Evolutionary conservation across 2,113 vertebrate species (phyloP), one percentile per base, ranked within the genome.

Genomic region (Corapipo altera): DNA sequence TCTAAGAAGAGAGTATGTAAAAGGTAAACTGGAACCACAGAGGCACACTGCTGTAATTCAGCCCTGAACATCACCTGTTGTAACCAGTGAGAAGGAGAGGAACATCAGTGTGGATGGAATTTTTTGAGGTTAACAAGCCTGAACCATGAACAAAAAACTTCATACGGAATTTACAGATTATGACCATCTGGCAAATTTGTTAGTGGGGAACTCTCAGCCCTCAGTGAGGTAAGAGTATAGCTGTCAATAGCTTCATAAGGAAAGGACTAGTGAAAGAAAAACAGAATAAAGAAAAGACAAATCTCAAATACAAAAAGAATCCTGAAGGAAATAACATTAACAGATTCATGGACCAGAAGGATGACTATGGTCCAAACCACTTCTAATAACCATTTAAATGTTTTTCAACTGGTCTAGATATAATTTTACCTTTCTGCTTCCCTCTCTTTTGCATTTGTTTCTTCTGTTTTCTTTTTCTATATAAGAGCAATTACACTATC

Each of bases 101-200:
- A 77, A 59, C 23, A 18, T 35, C 66, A 69, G 7, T 9, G 39
- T 69, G 33, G 7, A 43, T 59, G 9, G 44, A 11, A 73, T 11
- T 9, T 78, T 87, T 18, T 17, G 21, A 59, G 20, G 67, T 48
- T 67, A 78, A 14, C 35, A 85, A 13, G 1, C 62, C 43, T 81
- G 55, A 83, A 57, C 16, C n/a, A 72, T 11, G 15, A 73, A 57
- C 19, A 76, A 49, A 77, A 90, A 43, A 2, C 7, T 93, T 70
- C 44, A 54, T 51, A 54, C 62, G 77, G 55, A 95, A 77, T 54
- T 77, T 74, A 55, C 52, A 89, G 86, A 88, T 75, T 88, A 58
- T 92, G 54, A 79, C 23, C 77, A 96, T 66, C 81, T 95, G 87
- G 73, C 33, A 94, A 39, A 88, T 89, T 77, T 94, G 33, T 81